These are phyloP conservation scores for Mythimna pallens DNA, from an alignment of 2,888 invertebrate species.

Conservation along the genomic window DNA sequence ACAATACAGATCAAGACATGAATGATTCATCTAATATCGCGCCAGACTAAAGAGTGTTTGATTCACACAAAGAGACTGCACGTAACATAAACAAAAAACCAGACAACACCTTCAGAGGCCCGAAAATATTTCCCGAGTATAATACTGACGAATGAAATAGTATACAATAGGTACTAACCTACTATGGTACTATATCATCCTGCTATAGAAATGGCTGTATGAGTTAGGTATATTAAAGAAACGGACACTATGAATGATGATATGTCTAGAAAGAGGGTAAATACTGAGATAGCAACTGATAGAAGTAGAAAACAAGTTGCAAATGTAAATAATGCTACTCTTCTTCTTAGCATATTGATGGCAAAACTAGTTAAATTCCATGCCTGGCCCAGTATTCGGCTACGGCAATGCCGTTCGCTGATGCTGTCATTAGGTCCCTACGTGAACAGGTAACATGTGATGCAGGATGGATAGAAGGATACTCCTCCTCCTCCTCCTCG, in stretches of 20 bases:
- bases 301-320: not conserved
- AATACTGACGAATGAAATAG: constrained; percentile 30
- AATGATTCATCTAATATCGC: constrained; percentile 81
- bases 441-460: too few relatives aligned
- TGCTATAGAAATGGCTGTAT: not conserved
- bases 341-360: too few relatives aligned
- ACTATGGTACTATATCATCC: constrained; percentile 11
- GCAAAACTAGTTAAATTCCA: too few relatives aligned
- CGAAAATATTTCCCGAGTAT: constrained; percentile 64
- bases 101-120: constrained; percentile 72
- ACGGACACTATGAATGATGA: not conserved
- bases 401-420: too few relatives aligned
- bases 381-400: too few relatives aligned
- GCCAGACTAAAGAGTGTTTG: constrained; percentile 67
- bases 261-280: not conserved
- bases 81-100: constrained; percentile 75
- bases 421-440: too few relatives aligned
- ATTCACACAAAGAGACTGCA: constrained; percentile 73
- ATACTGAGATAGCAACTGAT: not conserved
- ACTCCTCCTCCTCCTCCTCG: too few relatives aligned
- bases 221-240: not conserved
- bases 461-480: too few relatives aligned
- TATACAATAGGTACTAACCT: not conserved
- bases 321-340: too few relatives aligned
- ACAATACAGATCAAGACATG: constrained; percentile 66